These are phyloP conservation scores for Tricholauxania praeusta DNA, from an alignment of 2,888 invertebrate species.

Conservation along the genomic window DNA sequence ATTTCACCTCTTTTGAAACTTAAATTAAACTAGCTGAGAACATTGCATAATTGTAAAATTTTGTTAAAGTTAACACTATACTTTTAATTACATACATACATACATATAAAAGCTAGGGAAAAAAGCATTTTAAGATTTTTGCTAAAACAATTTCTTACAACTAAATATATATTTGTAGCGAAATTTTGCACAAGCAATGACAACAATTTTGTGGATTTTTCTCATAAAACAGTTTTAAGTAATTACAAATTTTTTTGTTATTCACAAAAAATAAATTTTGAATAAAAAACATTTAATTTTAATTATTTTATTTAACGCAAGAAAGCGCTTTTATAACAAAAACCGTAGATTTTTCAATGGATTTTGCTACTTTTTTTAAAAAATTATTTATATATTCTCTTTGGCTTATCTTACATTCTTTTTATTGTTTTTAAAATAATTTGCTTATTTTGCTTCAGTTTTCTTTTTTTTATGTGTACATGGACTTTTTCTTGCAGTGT, in stretches of 20 bases:
- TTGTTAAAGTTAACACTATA: too few relatives aligned
- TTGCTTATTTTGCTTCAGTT: background rate
- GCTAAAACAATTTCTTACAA: constrained; percentile 18
- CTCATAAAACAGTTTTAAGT: background rate
- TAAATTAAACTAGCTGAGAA: constrained; percentile 57
- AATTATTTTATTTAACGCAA: background rate
- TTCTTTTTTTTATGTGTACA: background rate
- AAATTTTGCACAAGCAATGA: background rate
- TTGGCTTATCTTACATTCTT: constrained; percentile 67
- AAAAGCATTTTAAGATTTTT: constrained; percentile 1
- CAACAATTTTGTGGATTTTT: constrained; percentile 8
- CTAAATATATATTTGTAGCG: too few relatives aligned
- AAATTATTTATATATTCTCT: constrained; percentile 55
- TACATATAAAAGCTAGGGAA: background rate
- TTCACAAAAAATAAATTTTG: background rate
- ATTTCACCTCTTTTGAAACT: constrained; percentile 21
- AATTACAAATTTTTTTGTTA: too few relatives aligned
- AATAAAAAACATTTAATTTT: background rate
- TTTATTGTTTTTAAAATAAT: constrained; percentile 34
- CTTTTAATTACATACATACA: background rate
- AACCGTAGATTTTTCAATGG: constrained; percentile 1
- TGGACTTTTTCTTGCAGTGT: background rate
- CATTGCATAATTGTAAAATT: constrained; percentile 51
- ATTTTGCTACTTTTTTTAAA: constrained; percentile 39
- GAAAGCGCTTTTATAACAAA: background rate